These are phyloP conservation scores for Ormyrus pomaceus DNA, from an alignment of 2,888 invertebrate species.

Conservation along the genomic window DNA sequence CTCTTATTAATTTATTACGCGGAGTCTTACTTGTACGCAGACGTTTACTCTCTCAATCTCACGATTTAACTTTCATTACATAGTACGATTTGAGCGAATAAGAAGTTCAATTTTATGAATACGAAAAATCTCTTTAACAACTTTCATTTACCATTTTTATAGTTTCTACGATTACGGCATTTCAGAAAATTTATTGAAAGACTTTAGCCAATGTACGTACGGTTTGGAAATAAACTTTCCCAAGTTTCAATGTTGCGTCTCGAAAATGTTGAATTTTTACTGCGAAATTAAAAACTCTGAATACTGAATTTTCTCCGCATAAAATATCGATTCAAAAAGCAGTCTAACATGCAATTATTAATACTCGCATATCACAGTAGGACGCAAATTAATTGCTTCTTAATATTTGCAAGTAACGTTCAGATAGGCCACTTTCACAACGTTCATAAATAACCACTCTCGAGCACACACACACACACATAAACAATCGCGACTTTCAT, in stretches of 20 bases:
- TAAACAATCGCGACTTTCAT: slow-evolving; percentile 1
- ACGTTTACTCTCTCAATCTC: slow-evolving; percentile 27
- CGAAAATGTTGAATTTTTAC: too few species aligned
- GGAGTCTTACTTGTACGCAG: not conserved
- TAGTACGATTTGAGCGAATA: not conserved
- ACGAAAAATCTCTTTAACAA: too few species aligned
- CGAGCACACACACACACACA: slow-evolving; percentile 13
- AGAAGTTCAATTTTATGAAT: too few species aligned
- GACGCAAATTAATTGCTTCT: too few species aligned
- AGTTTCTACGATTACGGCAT: too few species aligned
- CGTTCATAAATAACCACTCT: slow-evolving; percentile 12
- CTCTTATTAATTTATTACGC: slow-evolving; percentile 28
- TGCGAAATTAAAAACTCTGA: too few species aligned
- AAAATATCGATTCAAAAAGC: not conserved
- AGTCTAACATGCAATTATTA: not conserved
- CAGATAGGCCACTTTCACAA: slow-evolving; percentile 23
- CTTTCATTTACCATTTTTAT: too few species aligned
- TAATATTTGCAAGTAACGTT: not conserved
- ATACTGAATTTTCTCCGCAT: too few species aligned
- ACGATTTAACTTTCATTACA: slow-evolving; percentile 23
- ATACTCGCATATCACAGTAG: not conserved
- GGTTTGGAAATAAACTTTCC: too few species aligned
- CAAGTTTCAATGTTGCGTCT: too few species aligned
- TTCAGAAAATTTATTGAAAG: too few species aligned
- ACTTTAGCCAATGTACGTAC: too few species aligned